Percentiles rank a stretch among this genome's conserved stretches.
Evolutionary conservation across 2,113 vertebrate genomes (phyloP).

Genomic region (Falco punctatus): DNA sequence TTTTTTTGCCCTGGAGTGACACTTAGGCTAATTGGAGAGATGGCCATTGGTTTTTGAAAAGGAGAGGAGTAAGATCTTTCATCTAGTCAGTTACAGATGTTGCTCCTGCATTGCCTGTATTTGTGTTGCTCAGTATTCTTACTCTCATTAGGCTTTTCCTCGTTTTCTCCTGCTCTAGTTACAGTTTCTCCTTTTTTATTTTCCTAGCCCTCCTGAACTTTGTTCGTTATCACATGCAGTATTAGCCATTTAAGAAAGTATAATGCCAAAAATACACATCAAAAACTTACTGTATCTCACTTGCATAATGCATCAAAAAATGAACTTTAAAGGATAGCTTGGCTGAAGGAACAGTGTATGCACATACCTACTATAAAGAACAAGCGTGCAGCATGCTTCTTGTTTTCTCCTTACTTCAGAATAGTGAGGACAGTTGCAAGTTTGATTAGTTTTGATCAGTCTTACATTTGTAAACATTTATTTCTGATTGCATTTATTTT

Average conservation of each 20-base stretch:
- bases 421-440: not conserved
- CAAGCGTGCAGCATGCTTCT: fast-evolving
- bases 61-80: not conserved
- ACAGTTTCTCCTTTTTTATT: not conserved
- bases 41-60: not conserved
- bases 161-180: not conserved
- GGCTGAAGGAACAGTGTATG: not conserved
- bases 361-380: not conserved
- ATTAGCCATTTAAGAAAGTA: conserved; percentile 11
- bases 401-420: not conserved
- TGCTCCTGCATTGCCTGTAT: not conserved
- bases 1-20: not conserved
- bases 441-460: not conserved
- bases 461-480: not conserved
- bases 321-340: not conserved
- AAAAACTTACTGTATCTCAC: not conserved
- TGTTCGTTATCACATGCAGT: not conserved
- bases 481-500: not conserved
- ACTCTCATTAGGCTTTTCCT: not conserved
- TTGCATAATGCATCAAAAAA: not conserved
- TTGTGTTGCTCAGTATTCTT: not conserved
- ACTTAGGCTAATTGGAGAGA: not conserved
- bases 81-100: not conserved
- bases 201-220: not conserved
- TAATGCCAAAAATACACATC: not conserved